phyloP scores from a whole-genome alignment of 2,888 invertebrate genomes.

The Platynereis dumerilii region DNA sequence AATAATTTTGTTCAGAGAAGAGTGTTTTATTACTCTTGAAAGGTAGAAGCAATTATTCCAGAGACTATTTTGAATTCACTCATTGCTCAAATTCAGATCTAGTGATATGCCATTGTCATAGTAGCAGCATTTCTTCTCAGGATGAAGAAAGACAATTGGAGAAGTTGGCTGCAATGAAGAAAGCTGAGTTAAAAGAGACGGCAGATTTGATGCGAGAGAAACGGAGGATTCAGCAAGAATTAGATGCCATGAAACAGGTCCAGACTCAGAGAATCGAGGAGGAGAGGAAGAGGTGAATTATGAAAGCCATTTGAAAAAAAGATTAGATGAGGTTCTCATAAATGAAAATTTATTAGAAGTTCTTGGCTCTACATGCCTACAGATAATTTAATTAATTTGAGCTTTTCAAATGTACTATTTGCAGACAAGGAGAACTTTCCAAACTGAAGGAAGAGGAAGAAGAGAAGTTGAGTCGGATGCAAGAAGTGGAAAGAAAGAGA shows the following conservation, averaged over 20 bases:
- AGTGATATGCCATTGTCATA: too few species aligned
- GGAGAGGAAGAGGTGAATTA: slow-evolving; percentile 50
- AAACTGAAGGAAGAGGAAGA: slow-evolving; percentile 9
- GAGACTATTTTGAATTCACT: too few species aligned
- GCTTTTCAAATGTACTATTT: too few species aligned
- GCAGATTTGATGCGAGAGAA: slow-evolving; percentile 55
- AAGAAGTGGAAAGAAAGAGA: slow-evolving; percentile 45
- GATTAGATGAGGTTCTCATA: background rate
- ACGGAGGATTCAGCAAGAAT: slow-evolving; percentile 45
- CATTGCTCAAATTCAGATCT: too few species aligned
- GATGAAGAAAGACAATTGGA: slow-evolving; percentile 65
- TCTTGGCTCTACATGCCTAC: background rate
- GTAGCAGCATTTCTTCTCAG: slow-evolving; percentile 6
- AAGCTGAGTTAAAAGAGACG: slow-evolving; percentile 46
- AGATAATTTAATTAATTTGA: too few species aligned
- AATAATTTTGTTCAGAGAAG: too few species aligned
- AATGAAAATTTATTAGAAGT: background rate
- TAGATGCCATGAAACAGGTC: slow-evolving; percentile 34
- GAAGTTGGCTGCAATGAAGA: slow-evolving; percentile 29
- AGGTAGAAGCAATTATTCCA: too few species aligned
- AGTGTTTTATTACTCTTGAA: too few species aligned
- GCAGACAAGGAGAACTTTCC: slow-evolving; percentile 38
- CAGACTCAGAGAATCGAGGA: slow-evolving; percentile 32
- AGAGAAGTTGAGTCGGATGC: background rate
- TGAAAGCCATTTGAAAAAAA: background rate